Percentiles rank a stretch among this genome's conserved stretches.
Conservation (phyloP, 2,888 invertebrate species). For the Marronus borbonicus region DNA sequence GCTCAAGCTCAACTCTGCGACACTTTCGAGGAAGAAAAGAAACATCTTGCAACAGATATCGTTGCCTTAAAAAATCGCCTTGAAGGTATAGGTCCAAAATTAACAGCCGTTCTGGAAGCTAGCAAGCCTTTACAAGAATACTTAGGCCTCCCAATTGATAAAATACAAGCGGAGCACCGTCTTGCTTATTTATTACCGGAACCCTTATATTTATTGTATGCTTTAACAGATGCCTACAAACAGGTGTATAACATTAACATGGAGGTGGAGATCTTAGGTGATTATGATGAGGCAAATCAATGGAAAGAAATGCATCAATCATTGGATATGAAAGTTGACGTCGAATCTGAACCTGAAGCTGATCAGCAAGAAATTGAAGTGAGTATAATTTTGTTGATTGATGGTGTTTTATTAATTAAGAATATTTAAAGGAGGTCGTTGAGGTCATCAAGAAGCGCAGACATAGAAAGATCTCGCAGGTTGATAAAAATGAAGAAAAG, state of each 20-base stretch:
- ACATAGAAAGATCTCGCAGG: conserved; percentile 74
- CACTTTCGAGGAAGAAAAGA: conserved; percentile 83
- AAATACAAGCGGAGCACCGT: conserved; percentile 83
- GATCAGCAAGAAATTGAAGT: conserved; percentile 65
- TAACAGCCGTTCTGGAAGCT: conserved; percentile 80
- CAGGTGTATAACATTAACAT: conserved; percentile 78
- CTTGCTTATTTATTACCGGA: conserved; percentile 84
- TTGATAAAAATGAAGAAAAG: conserved; percentile 80
- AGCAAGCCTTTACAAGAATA: conserved; percentile 93
- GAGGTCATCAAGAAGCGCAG: conserved; percentile 75
- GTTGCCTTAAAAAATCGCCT: conserved; percentile 73
- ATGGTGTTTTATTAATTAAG: conserved; percentile 6
- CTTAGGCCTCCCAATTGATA: conserved; percentile 85
- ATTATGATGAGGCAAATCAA: conserved; percentile 80
- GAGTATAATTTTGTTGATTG: neutral
- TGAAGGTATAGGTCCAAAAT: conserved; percentile 86
- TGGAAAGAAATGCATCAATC: conserved; percentile 71
- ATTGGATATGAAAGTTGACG: conserved; percentile 75
- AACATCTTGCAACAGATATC: conserved; percentile 77
- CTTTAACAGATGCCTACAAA: conserved; percentile 86
- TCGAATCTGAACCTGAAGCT: conserved; percentile 80
- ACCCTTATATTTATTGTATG: conserved; percentile 89
- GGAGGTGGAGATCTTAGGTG: conserved; percentile 75
- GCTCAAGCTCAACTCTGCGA: conserved; percentile 84
- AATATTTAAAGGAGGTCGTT: conserved; percentile 61